Evolutionary conservation across 2,113 vertebrate genomes (phyloP), one percentile per base, ranked within the genome.

Genomic region (Indicator indicator): DNA sequence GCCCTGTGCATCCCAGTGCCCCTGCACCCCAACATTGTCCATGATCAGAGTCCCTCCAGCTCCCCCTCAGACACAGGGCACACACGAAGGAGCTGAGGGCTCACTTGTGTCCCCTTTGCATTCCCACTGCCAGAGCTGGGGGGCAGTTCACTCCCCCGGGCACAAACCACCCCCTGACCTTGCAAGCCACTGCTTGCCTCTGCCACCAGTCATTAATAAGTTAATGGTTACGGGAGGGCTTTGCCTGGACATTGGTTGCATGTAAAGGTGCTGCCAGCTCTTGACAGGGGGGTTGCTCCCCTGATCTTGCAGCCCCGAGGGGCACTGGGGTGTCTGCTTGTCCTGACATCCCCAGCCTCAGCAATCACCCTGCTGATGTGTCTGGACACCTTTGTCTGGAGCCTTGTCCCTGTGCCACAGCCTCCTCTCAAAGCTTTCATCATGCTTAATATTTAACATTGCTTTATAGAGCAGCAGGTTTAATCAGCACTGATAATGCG

Each of bases 391-490:
- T 46, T 48, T 1, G 1, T 11, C 4, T 10, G 1, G 50, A 81
- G 60, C 27, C 40, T 20, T 20, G 18, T 78, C 67, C 32, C 44
- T 27, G 70, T 0, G 2, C 59, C 0, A 5, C 9, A 5, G 32
- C 6, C 84, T 6, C n/a, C 68, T n/a, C 56, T 4, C 8, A 16
- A 83, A 89, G 55, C 72, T 83, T 89, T 92, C 86, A 76, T 88
- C 50, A 42, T 5, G 96, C 94, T 97, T 97, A 97, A 97, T 97
- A 97, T 97, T 97, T 97, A 97, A 97, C 97, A 77, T 63, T 8
- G 24, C 93, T 97, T 97, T 96, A 96, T 72, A 95, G 96, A 93
- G 95, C 91, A 81, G 93, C 86, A 76, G 84, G 85, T 90, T 97
- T 97, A 97, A 97, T 97, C 96, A 91, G 95, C 82, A 28, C 94